Conservation (phyloP, 2,797 vertebrate genomes). For the Scolopax rusticola region DNA sequence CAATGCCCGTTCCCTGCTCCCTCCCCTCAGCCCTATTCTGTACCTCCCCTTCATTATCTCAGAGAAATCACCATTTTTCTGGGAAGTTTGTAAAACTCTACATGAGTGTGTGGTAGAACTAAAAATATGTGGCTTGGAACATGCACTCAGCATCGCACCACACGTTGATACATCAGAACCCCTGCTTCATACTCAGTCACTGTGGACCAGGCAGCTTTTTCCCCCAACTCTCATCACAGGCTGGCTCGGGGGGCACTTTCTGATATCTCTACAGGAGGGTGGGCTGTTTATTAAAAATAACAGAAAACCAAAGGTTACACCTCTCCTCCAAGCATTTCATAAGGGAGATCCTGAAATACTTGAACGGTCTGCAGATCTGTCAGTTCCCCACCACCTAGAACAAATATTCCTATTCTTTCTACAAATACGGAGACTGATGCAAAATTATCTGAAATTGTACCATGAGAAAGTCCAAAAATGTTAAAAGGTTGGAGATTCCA, state of each 20-base stretch:
- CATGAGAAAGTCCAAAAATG: neutral
- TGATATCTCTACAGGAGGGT: neutral
- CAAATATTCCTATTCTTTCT: neutral
- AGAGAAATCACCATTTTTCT: neutral
- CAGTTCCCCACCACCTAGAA: neutral
- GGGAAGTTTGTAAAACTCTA: neutral
- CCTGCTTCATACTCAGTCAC: neutral
- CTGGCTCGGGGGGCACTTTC: neutral
- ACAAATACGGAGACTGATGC: fast-evolving
- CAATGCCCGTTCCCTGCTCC: conserved; percentile 38
- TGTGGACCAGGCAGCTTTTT: neutral
- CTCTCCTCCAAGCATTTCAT: neutral
- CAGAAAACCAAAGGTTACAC: neutral
- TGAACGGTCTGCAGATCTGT: neutral
- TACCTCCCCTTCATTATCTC: conserved; percentile 29
- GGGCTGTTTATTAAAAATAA: neutral
- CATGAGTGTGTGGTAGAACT: neutral
- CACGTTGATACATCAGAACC: neutral
- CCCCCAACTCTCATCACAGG: neutral
- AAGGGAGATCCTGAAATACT: neutral
- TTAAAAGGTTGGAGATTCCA: neutral
- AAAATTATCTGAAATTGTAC: neutral
- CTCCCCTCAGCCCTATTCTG: neutral
- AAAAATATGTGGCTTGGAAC: conserved; percentile 1
- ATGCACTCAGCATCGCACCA: neutral